These are phyloP conservation scores for Microchrysa polita DNA, from an alignment of 2,888 invertebrate species.

Conservation along the genomic window DNA sequence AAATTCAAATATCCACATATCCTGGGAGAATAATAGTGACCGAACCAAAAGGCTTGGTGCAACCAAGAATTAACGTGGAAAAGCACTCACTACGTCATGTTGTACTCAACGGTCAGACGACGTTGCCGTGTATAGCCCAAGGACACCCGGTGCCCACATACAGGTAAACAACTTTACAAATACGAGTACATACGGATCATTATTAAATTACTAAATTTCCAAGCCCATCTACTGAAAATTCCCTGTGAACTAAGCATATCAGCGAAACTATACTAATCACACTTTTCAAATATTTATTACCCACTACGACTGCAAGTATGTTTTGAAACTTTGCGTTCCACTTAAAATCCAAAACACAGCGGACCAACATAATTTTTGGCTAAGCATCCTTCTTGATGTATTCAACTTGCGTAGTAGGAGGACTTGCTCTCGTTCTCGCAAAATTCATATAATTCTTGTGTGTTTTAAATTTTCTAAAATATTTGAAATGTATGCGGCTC, in stretches of 20 bases:
- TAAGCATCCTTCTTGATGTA: too few relatives aligned
- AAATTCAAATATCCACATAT: constrained; percentile 74
- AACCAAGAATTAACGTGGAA: constrained; percentile 78
- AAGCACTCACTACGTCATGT: constrained; percentile 75
- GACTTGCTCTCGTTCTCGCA: too few relatives aligned
- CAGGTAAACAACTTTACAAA: constrained; percentile 70
- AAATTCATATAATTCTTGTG: neutral
- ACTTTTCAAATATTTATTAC: constrained; percentile 29
- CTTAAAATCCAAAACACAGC: neutral
- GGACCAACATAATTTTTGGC: neutral
- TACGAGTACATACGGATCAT: too few relatives aligned
- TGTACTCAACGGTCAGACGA: constrained; percentile 77
- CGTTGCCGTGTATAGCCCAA: constrained; percentile 81
- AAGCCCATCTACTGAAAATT: constrained; percentile 11
- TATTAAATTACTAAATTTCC: constrained; percentile 27
- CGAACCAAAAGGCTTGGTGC: constrained; percentile 80
- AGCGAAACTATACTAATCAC: neutral
- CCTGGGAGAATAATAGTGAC: constrained; percentile 72
- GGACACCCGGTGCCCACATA: constrained; percentile 83
- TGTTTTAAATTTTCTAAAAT: constrained; percentile 4
- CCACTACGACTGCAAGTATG: neutral
- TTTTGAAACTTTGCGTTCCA: neutral
- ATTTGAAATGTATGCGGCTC: constrained; percentile 15
- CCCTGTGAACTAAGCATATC: constrained; percentile 31
- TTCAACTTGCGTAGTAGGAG: too few relatives aligned